phyloP scores from a whole-genome alignment of 2,797 vertebrate species.

The Threskiornis aethiopicus region DNA sequence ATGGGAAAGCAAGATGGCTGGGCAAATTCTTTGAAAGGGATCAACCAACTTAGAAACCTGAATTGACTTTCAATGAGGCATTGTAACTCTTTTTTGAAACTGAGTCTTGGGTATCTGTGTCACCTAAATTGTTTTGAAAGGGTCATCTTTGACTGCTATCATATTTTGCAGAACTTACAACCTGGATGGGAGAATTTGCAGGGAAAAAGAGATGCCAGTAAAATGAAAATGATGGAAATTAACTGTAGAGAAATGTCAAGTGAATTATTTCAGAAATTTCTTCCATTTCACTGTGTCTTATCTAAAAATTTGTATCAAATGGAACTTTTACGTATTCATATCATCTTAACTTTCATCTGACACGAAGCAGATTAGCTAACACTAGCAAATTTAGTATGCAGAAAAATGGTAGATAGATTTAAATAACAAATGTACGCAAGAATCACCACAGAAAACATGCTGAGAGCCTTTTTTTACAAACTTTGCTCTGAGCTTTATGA shows the following conservation, averaged over 20 bases:
- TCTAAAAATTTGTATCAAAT: background rate
- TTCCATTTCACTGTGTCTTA: background rate
- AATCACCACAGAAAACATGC: background rate
- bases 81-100: background rate
- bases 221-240: background rate
- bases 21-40: background rate
- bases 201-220: background rate
- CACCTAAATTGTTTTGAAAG: background rate
- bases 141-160: background rate
- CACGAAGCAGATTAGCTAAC: background rate
- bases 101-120: background rate
- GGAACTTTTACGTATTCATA: background rate
- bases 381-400: background rate
- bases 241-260: conserved; percentile 15
- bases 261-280: background rate
- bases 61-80: background rate
- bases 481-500: background rate
- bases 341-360: background rate
- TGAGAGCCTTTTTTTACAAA: background rate
- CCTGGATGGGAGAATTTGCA: background rate
- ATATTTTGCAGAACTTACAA: background rate
- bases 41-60: background rate
- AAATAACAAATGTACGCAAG: background rate
- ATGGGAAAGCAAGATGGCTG: background rate
- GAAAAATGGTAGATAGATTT: background rate